These are phyloP conservation scores for Akabosia matsudoensis DNA, from an alignment of 1,140 invertebrate species.

Conservation along the genomic window DNA sequence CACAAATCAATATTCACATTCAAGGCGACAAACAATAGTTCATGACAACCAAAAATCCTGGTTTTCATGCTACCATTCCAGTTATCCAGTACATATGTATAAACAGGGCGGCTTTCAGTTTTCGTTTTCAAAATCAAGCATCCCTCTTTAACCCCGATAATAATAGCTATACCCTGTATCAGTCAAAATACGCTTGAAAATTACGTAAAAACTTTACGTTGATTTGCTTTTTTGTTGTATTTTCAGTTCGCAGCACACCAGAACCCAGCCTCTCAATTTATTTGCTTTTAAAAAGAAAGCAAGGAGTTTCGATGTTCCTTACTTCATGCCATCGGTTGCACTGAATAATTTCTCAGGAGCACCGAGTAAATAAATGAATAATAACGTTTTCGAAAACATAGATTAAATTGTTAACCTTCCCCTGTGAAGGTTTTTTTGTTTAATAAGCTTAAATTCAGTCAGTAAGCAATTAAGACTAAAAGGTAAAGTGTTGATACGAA, in stretches of 20 bases:
- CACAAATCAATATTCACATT: too few relatives aligned
- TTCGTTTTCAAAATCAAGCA: not conserved
- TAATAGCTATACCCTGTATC: too few relatives aligned
- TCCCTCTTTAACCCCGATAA: not conserved
- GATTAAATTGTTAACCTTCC: not conserved
- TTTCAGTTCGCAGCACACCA: too few relatives aligned
- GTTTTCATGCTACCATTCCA: too few relatives aligned
- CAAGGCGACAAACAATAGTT: not conserved
- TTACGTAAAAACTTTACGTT: too few relatives aligned
- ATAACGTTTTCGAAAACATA: not conserved
- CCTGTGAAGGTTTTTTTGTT: not conserved
- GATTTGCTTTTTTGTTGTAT: too few relatives aligned
- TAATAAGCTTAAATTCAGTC: not conserved
- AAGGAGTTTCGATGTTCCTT: not conserved
- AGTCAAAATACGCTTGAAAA: too few relatives aligned
- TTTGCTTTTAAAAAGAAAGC: not conserved
- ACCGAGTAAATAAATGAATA: not conserved
- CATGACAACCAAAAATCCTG: not conserved
- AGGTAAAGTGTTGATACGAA: not conserved
- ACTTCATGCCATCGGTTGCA: not conserved
- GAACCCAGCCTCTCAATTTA: too few relatives aligned
- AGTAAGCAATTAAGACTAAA: slow-evolving; percentile 9
- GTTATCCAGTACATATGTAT: too few relatives aligned
- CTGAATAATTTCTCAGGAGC: not conserved
- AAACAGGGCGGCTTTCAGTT: not conserved